A percentile compares a stretch with the other conserved stretches of the same genome.
These are phyloP conservation scores for Agelas oroides DNA, from an alignment of 37 sponge, comb jelly and placozoan genomes.

Conservation along the genomic window DNA sequence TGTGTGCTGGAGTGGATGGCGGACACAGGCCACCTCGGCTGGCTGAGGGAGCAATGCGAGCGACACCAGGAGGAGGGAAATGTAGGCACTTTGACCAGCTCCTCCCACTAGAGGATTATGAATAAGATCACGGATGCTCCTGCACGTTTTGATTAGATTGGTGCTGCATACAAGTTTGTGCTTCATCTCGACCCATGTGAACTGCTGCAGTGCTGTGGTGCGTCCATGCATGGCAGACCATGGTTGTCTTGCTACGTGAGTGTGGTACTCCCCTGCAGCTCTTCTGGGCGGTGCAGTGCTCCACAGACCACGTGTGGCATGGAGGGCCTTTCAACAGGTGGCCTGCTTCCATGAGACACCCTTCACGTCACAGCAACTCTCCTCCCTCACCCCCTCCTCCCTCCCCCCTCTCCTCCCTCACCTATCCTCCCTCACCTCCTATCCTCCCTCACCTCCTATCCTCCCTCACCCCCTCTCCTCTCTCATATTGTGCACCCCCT, in stretches of 20 bases:
- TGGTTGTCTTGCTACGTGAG: too few relatives aligned
- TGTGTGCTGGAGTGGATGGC: conserved; percentile 2
- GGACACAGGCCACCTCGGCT: not conserved
- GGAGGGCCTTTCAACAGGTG: conserved; percentile 42
- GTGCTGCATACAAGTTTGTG: conserved; percentile 21
- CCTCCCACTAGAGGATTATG: too few relatives aligned
- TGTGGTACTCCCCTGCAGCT: conserved; percentile 27
- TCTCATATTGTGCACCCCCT: too few relatives aligned
- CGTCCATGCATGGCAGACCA: not conserved
- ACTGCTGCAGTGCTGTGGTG: conserved; percentile 42
- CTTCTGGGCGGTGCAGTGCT: conserved; percentile 39
- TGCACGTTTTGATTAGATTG: not conserved
- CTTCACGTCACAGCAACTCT: too few relatives aligned
- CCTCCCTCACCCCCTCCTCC: not conserved
- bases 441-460: not conserved
- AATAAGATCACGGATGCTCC: too few relatives aligned
- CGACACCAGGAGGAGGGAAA: not conserved
- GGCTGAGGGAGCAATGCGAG: not conserved
- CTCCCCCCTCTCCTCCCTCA: not conserved
- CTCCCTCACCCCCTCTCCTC: not conserved
- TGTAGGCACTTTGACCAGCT: not conserved
- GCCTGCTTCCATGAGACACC: too few relatives aligned
- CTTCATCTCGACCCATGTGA: conserved; percentile 33
- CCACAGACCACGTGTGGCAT: conserved; percentile 29
- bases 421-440: conserved; percentile 23